Percentiles rank a stretch among this genome's conserved stretches.
Conservation (phyloP, 1,140 invertebrate genomes). For the Camponotus floridanus region DNA sequence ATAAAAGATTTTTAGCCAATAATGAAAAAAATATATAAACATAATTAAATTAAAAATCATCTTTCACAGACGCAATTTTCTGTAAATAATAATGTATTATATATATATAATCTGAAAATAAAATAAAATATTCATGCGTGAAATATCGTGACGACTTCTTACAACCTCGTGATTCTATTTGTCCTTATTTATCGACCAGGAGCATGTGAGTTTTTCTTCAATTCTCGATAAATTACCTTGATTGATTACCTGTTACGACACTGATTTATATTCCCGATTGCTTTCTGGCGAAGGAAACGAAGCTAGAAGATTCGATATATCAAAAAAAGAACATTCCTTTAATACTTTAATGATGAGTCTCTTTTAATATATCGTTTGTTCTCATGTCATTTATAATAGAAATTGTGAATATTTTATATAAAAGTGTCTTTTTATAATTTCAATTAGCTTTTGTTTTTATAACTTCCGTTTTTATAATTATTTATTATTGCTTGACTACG, state of each 20-base stretch:
- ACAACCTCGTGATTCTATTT: slow-evolving; percentile 51
- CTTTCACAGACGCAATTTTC: not conserved
- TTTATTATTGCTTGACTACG: too few relatives aligned
- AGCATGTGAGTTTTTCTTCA: slow-evolving; percentile 67
- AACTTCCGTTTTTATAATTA: too few relatives aligned
- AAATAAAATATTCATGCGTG: not conserved
- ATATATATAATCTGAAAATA: too few relatives aligned
- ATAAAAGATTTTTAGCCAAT: not conserved
- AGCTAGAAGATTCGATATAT: not conserved
- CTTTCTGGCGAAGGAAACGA: slow-evolving; percentile 35
- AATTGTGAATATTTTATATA: too few relatives aligned
- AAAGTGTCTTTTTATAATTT: too few relatives aligned
- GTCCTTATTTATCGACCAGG: slow-evolving; percentile 70
- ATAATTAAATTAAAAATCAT: not conserved
- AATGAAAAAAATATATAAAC: not conserved
- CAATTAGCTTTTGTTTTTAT: too few relatives aligned
- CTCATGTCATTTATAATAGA: too few relatives aligned
- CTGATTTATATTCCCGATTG: slow-evolving; percentile 73
- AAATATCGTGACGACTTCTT: not conserved
- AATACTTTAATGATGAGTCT: too few relatives aligned
- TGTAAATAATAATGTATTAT: too few relatives aligned
- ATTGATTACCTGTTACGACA: slow-evolving; percentile 76
- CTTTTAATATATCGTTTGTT: too few relatives aligned
- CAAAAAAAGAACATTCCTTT: not conserved
- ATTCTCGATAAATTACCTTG: slow-evolving; percentile 72